Evolutionary conservation across 2,113 vertebrate genomes (phyloP).

Genomic region (Zosterops hypoxanthus): DNA sequence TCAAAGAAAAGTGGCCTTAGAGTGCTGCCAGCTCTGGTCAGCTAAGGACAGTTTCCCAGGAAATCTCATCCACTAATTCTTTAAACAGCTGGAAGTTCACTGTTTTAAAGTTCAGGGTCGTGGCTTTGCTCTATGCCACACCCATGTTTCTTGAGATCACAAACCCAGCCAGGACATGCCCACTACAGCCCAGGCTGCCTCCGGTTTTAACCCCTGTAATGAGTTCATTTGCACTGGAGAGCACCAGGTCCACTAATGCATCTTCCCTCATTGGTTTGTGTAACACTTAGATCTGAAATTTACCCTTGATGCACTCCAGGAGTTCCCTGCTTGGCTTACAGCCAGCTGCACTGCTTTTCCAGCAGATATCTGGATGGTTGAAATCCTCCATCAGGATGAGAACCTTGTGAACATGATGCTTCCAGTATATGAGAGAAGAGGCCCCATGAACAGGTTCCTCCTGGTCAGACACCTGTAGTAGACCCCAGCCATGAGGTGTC

Average conservation of each 20-base stretch:
- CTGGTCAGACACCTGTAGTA: background rate
- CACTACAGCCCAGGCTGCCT: background rate
- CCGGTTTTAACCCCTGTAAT: background rate
- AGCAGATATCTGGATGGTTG: background rate
- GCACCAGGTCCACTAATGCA: no score
- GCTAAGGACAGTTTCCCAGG: background rate
- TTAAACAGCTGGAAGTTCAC: background rate
- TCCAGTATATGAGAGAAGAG: background rate
- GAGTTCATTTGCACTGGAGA: background rate
- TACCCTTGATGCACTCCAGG: background rate
- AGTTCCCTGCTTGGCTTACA: background rate
- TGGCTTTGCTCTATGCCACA: background rate
- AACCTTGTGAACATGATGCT: fast-evolving
- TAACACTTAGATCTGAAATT: background rate
- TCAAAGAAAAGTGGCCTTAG: background rate
- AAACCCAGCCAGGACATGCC: background rate
- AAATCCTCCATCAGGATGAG: background rate
- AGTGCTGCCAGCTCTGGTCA: background rate
- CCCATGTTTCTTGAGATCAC: background rate
- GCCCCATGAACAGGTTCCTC: no score
- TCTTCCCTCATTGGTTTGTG: background rate
- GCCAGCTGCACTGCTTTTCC: background rate
- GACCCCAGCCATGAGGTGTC: background rate
- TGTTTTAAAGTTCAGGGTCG: background rate
- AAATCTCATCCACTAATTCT: background rate